Conservation (phyloP, 2,888 invertebrate species). For the Iselma pallidipennis region DNA sequence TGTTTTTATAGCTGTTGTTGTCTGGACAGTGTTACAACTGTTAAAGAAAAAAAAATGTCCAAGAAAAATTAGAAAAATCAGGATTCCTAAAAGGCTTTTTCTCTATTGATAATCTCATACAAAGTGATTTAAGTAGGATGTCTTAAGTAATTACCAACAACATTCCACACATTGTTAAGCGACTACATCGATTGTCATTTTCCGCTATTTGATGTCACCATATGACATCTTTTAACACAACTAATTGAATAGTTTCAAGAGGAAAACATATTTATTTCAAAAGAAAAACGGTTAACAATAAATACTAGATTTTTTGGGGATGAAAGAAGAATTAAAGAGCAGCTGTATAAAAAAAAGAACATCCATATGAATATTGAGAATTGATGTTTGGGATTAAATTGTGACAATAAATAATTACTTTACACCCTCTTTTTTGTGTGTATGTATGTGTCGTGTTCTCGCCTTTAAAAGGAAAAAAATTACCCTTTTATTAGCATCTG, state of each 20-base stretch:
- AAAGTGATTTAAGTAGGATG: not conserved
- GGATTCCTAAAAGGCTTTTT: not conserved
- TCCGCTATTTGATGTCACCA: not conserved
- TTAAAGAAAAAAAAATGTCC: no score
- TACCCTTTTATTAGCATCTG: conserved; percentile 16
- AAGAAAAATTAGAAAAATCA: no score
- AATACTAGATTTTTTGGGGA: no score
- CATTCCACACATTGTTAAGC: not conserved
- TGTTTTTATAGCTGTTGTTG: conserved; percentile 19
- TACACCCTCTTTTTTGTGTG: no score
- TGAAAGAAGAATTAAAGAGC: no score
- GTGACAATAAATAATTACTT: no score
- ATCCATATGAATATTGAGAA: no score
- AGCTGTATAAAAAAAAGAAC: no score
- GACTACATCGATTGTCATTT: not conserved
- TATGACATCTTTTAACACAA: not conserved
- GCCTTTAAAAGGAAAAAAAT: conserved; percentile 19
- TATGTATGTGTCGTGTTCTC: conserved; percentile 20
- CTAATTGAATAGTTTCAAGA: no score
- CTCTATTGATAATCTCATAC: not conserved
- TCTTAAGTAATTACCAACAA: not conserved
- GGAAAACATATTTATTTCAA: no score
- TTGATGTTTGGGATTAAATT: no score
- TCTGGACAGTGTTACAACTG: not conserved
- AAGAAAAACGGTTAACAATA: no score